A percentile compares a stretch with the other conserved stretches of the same genome.
phyloP scores from a whole-genome alignment of 2,113 vertebrate genomes.

The Setophaga coronata region DNA sequence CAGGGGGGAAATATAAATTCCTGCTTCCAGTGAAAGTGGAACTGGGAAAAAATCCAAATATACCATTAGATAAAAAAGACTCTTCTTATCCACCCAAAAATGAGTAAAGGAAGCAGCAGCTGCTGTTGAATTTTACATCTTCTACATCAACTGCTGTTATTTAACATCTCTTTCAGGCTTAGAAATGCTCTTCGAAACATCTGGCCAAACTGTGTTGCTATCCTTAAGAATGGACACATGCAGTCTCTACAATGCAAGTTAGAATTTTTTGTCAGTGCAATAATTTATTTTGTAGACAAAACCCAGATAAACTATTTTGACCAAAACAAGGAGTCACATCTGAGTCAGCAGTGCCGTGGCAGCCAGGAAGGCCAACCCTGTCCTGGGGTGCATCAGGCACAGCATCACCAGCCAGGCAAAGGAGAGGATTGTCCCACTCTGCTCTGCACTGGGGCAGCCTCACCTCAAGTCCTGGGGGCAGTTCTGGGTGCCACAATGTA shows the following conservation, averaged over 20 bases:
- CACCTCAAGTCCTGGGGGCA: fast-evolving
- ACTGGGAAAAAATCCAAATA: background rate
- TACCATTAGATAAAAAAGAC: background rate
- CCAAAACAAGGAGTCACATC: background rate
- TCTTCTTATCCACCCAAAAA: background rate
- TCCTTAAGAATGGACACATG: background rate
- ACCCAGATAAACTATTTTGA: background rate
- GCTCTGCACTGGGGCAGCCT: fast-evolving
- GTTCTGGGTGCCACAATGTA: too few relatives aligned
- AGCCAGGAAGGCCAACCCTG: background rate
- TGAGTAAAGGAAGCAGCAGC: background rate
- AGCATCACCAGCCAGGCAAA: fast-evolving
- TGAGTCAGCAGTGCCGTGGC: background rate
- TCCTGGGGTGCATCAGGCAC: background rate
- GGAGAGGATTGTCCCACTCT: fast-evolving
- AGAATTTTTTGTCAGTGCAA: background rate
- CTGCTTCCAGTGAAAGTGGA: background rate
- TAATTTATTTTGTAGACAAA: background rate
- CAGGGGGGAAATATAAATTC: background rate
- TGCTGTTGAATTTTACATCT: background rate
- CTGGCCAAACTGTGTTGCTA: background rate
- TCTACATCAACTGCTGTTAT: background rate
- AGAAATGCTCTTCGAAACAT: background rate
- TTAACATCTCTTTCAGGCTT: background rate
- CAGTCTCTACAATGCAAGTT: background rate